A percentile compares a stretch with the other conserved stretches of the same genome.
Conservation (phyloP, 2,888 invertebrate species). For the Eristalinus aeneus region DNA sequence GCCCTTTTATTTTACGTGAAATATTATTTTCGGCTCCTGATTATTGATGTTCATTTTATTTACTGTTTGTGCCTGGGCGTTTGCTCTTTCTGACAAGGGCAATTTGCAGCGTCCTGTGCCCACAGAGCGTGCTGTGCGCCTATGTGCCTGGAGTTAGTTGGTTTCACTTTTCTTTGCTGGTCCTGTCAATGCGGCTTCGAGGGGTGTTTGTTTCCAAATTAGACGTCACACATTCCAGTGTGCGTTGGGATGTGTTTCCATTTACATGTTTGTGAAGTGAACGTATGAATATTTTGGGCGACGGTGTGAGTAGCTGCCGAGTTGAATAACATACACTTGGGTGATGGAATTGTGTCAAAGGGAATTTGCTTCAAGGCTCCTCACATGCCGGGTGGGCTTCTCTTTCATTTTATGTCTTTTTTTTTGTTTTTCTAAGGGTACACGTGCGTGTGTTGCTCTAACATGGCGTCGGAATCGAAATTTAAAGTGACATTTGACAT, state of each 20-base stretch:
- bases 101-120: constrained; percentile 19
- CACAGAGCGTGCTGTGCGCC: background rate
- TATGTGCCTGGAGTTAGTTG: background rate
- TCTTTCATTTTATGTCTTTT: background rate
- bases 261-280: constrained; percentile 18
- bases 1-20: constrained; percentile 54
- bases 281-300: constrained; percentile 23
- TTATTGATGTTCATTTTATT: constrained; percentile 51
- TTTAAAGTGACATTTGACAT: constrained; percentile 64
- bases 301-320: background rate
- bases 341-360: constrained; percentile 66
- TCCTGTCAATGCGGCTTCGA: background rate
- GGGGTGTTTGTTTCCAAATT: constrained; percentile 55
- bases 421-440: background rate
- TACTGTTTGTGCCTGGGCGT: constrained; percentile 19
- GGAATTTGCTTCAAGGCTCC: constrained; percentile 41
- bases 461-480: constrained; percentile 47
- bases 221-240: constrained; percentile 27
- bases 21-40: constrained; percentile 58
- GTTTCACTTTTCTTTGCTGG: constrained; percentile 2
- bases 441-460: constrained; percentile 17
- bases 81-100: constrained; percentile 26
- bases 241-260: constrained; percentile 15
- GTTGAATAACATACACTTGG: constrained; percentile 37
- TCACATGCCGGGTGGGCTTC: constrained; percentile 21